phyloP scores from a whole-genome alignment of 2,113 vertebrate genomes.

The Semicossyphus pulcher region DNA sequence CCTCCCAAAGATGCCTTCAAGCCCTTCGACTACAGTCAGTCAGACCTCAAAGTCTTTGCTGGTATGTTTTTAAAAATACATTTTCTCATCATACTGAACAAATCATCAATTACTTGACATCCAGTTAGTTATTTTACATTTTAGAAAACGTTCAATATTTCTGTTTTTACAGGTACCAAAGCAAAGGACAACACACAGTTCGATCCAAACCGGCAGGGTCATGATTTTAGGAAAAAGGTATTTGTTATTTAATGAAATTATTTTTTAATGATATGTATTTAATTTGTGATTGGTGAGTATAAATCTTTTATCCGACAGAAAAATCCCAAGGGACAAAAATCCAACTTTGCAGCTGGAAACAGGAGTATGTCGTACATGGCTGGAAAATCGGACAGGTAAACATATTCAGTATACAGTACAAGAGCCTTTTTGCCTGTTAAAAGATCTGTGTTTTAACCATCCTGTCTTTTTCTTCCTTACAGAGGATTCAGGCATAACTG shows the following conservation, averaged over 20 bases:
- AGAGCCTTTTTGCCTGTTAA: background rate
- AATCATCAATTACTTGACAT: background rate
- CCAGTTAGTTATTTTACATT: background rate
- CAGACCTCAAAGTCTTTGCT: slow-evolving; percentile 91
- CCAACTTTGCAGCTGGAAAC: slow-evolving; percentile 81
- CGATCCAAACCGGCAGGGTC: slow-evolving; percentile 87
- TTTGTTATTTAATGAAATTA: background rate
- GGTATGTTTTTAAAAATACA: slow-evolving; percentile 79
- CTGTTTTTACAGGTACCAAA: slow-evolving; percentile 73
- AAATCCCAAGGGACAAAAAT: slow-evolving; percentile 82
- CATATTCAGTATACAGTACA: background rate
- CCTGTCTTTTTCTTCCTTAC: slow-evolving; percentile 48
- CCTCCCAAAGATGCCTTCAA: slow-evolving; percentile 80
- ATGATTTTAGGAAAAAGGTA: slow-evolving; percentile 79
- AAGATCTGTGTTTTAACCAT: background rate
- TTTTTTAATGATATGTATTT: background rate
- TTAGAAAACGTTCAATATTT: background rate
- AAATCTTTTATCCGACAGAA: slow-evolving; percentile 79
- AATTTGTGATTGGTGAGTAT: background rate
- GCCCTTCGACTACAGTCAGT: slow-evolving; percentile 94
- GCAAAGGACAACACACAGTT: slow-evolving; percentile 87
- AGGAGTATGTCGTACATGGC: slow-evolving; percentile 91
- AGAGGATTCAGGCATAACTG: slow-evolving; percentile 92
- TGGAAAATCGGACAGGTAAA: slow-evolving; percentile 89
- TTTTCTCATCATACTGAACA: background rate